A percentile compares a stretch with the other conserved stretches of the same genome.
phyloP scores from a whole-genome alignment of 1,140 invertebrate genomes.

The Laodelphax striatellus region DNA sequence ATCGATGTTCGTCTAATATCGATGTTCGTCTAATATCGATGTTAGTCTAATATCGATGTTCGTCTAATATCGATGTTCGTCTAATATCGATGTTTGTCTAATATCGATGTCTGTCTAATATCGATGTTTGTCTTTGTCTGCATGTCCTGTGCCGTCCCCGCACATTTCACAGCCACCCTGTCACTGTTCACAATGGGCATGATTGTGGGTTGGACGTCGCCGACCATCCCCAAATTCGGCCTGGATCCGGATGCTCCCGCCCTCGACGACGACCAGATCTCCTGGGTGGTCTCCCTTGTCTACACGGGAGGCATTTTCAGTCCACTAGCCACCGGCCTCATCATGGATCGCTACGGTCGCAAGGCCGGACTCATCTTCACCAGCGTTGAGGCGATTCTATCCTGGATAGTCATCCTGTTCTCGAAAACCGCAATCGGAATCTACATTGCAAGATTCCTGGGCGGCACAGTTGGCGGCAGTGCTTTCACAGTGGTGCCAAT shows the following conservation, averaged over 20 bases:
- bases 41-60: too few relatives aligned
- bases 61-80: too few relatives aligned
- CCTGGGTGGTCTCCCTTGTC: slow-evolving; percentile 19
- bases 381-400: slow-evolving; percentile 35
- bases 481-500: slow-evolving; percentile 39
- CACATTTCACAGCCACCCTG: neutral
- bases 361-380: slow-evolving; percentile 56
- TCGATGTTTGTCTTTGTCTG: too few relatives aligned
- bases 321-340: slow-evolving; percentile 28
- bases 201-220: slow-evolving; percentile 62
- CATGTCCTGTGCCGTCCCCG: too few relatives aligned
- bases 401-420: slow-evolving; percentile 40
- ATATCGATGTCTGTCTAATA: too few relatives aligned
- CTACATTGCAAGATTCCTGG: slow-evolving; percentile 15
- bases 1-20: too few relatives aligned
- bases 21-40: too few relatives aligned
- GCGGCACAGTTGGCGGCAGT: slow-evolving; percentile 38
- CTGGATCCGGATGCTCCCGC: neutral
- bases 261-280: slow-evolving; percentile 10
- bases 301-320: slow-evolving; percentile 18
- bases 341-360: slow-evolving; percentile 63
- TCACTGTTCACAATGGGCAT: slow-evolving; percentile 43
- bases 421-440: neutral
- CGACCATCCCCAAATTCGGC: slow-evolving; percentile 44
- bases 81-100: too few relatives aligned